Evolutionary conservation across 1,140 invertebrate genomes (phyloP), one percentile per base, ranked within the genome.

Genomic region (Semibalanus balanoides): DNA sequence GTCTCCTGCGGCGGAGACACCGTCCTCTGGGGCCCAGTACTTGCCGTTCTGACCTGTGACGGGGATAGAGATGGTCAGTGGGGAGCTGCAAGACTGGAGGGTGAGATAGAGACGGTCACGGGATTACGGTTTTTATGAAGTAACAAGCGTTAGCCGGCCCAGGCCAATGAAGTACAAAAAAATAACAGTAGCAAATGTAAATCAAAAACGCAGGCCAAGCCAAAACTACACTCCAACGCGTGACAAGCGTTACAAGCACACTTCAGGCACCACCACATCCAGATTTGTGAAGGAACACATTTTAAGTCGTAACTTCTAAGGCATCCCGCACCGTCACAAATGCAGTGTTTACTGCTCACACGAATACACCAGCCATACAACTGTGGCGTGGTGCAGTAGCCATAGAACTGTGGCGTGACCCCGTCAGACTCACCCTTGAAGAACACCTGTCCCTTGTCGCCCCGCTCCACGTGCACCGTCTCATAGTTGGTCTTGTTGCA

Each of bases 401-500:
- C 70, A 31, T 30, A 70, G 27, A 30, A 35, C 35, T 5, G 35
- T 17, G 5, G 51, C 51, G 51, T 64, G 1, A 1, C 51, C 1
- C 51, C 51, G n/a, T 30, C 43, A 71, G 27, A 74, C 80, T 83
- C 86, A 95, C 94, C 94, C 89, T 97, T 97, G 83, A 98, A 93
- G 83, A 92, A 90, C 69, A 97, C 94, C 69, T 92, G 85, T 31
- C 96, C 96, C 82, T 93, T 93, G 78, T 95, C 92, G 77, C 91
- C 92, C 76, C 93, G 88, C 84, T 96, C 92, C 29, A 98, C 91
- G 82, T 91, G 88, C 78, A 98, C 96, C 51, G 93, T 93, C 84
- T 97, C 95, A 82, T 97, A 97, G 76, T 89, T 90, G 74, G 94
- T 93, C 86, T 96, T 96, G 86, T 97, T 98, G 87, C 96, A 98